Base-by-base conservation (phyloP, 2,888 invertebrate species). In the Periphyllus acericola region DNA sequence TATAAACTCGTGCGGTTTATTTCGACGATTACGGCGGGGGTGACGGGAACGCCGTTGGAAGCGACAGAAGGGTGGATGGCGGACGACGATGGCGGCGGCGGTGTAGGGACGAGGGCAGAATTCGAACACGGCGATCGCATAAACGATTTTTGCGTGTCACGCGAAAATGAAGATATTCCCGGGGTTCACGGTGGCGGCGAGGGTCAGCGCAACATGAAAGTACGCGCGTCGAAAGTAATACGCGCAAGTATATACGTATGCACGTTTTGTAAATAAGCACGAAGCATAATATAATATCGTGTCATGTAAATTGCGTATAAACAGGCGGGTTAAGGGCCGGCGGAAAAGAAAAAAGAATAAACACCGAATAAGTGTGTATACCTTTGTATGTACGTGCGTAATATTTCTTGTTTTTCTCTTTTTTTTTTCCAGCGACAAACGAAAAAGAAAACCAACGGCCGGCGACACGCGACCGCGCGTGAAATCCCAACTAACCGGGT, bases 121-220 rank as follows among this genome's bases (percentile, higher is more conserved):
- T 78, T 29, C 19, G 3, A 80, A n/a, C 66, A 34, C 66, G 9
- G 40, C 29, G 80, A 66, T 68, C 66, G 66, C 52, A 34, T 74
- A 83, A 36, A 75, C 83, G 75, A 66, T 66, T 76, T 84, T 84
- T 76, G 66, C 75, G 75, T 76, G 83, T 66, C 83, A 66, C 75
- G 75, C 75, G 11, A 84, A 75, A 84, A 60, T 76, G 75, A 84
- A 84, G 83, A 84, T 60, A 66, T 84, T 46, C 75, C 21, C 40
- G 17, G 40, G 36, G 75, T 36, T 60, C 60, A 25, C 60, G 76
- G 29, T 19, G 76, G 1, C 19, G 55, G 19, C 19, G 36, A 74
- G 83, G 83, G 74, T 74, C 74, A 46, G 72, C 75, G 40, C n/a
- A 52, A 25, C 46, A 71, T 29, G 71, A 17, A 19, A 36, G 60